A percentile compares a stretch with the other conserved stretches of the same genome.
These are phyloP conservation scores for Meles meles DNA, from an alignment of 2,113 vertebrate genomes.

Conservation along the genomic window DNA sequence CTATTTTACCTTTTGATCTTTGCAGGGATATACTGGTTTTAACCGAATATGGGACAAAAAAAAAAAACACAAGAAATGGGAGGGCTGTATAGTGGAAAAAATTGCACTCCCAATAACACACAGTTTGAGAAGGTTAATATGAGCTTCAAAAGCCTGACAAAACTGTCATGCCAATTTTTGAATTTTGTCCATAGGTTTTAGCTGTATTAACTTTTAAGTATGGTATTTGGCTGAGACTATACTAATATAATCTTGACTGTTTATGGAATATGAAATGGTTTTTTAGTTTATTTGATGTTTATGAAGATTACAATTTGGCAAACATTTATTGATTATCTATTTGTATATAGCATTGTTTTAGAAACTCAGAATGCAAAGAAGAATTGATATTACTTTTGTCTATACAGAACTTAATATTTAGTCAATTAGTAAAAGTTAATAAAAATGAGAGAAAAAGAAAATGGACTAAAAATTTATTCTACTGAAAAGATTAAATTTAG, in stretches of 20 bases:
- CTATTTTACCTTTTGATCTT: constrained; percentile 77
- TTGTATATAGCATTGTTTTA: neutral
- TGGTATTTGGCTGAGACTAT: constrained; percentile 11
- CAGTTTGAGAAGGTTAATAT: constrained; percentile 64
- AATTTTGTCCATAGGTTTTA: constrained; percentile 46
- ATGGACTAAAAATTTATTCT: neutral
- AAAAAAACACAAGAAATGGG: constrained; percentile 41
- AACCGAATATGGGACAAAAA: constrained; percentile 60
- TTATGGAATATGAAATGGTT: constrained; percentile 56
- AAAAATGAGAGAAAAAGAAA: constrained; percentile 6
- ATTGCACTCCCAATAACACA: constrained; percentile 47
- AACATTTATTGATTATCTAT: neutral
- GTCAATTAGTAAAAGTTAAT: constrained; percentile 31
- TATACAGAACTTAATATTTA: neutral
- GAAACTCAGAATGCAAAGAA: constrained; percentile 3
- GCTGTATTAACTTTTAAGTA: constrained; percentile 52
- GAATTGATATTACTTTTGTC: constrained; percentile 7
- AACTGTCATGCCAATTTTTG: constrained; percentile 71
- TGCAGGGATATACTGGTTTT: constrained; percentile 67
- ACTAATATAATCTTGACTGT: neutral
- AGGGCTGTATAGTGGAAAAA: constrained; percentile 58
- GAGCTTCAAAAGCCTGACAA: constrained; percentile 58
- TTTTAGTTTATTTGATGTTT: constrained; percentile 7
- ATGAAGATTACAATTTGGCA: neutral
- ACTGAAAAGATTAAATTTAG: constrained; percentile 28